phyloP scores from a whole-genome alignment of 92 coral and sea anemone genomes.

The Parazoanthus atlanticus region DNA sequence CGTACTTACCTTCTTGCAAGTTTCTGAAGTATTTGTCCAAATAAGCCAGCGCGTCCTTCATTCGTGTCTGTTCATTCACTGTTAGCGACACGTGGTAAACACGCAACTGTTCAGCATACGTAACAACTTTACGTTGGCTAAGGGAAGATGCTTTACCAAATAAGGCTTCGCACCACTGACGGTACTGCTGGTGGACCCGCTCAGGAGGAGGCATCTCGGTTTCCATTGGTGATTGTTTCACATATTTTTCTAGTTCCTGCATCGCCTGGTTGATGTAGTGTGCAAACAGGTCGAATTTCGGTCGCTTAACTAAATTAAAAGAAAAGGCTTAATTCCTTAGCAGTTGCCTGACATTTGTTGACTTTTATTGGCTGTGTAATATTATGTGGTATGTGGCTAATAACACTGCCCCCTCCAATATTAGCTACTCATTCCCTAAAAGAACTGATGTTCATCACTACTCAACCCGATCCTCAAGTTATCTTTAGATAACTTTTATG shows the following conservation, averaged over 20 bases:
- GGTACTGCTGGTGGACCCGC: constrained; percentile 74
- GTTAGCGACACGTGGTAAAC: constrained; percentile 66
- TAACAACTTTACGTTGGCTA: constrained; percentile 61
- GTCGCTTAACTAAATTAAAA: not conserved
- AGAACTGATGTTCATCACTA: no score
- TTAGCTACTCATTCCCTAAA: no score
- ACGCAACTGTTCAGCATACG: constrained; percentile 67
- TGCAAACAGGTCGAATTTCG: not conserved
- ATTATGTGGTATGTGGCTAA: no score
- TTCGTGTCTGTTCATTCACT: constrained; percentile 60
- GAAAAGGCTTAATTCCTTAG: not conserved
- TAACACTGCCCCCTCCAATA: no score
- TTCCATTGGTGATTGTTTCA: constrained; percentile 21
- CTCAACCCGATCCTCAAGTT: no score
- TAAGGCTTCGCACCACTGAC: constrained; percentile 81
- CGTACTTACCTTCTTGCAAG: constrained; percentile 4
- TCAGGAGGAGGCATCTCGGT: not conserved
- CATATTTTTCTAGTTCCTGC: constrained; percentile 56
- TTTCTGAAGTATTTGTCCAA: constrained; percentile 33
- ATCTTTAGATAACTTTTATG: no score
- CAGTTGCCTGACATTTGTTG: not conserved
- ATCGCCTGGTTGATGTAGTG: constrained; percentile 49
- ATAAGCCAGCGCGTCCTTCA: constrained; percentile 59
- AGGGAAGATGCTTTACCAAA: constrained; percentile 54
- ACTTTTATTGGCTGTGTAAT: no score